Percentiles rank a stretch among this genome's conserved stretches.
These are phyloP conservation scores for Alethe diademata DNA, from an alignment of 2,113 vertebrate genomes.

Conservation along the genomic window DNA sequence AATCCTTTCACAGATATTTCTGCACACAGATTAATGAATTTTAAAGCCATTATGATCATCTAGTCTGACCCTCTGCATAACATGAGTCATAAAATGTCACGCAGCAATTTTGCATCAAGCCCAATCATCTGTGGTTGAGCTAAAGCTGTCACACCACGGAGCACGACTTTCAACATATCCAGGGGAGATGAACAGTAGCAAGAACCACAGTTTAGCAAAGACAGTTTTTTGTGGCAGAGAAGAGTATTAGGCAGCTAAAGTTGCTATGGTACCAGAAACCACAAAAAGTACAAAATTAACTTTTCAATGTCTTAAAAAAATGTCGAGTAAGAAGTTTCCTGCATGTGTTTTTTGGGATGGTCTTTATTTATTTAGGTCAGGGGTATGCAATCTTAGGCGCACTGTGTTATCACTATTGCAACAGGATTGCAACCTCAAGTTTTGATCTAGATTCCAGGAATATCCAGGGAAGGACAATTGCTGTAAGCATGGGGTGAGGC, in stretches of 20 bases:
- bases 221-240: not conserved
- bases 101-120: not conserved
- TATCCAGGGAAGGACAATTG: not conserved
- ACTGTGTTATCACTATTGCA: not conserved
- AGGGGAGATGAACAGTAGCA: not conserved
- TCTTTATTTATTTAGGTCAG: not conserved
- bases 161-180: not conserved
- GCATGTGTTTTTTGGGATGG: not conserved
- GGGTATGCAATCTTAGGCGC: not conserved
- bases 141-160: not conserved
- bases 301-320: not conserved
- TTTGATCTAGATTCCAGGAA: not conserved
- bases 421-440: not conserved
- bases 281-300: not conserved
- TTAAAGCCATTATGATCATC: slow-evolving; percentile 39
- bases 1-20: slow-evolving; percentile 53
- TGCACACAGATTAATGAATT: slow-evolving; percentile 48
- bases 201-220: not conserved
- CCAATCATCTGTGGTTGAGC: not conserved
- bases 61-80: slow-evolving; percentile 26
- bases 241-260: not conserved
- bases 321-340: accelerated
- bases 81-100: slow-evolving; percentile 11
- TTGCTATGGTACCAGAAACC: not conserved
- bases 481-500: too few species aligned